Evolutionary conservation across 2,888 invertebrate species (phyloP).

Genomic region (Ophion obscuratus): DNA sequence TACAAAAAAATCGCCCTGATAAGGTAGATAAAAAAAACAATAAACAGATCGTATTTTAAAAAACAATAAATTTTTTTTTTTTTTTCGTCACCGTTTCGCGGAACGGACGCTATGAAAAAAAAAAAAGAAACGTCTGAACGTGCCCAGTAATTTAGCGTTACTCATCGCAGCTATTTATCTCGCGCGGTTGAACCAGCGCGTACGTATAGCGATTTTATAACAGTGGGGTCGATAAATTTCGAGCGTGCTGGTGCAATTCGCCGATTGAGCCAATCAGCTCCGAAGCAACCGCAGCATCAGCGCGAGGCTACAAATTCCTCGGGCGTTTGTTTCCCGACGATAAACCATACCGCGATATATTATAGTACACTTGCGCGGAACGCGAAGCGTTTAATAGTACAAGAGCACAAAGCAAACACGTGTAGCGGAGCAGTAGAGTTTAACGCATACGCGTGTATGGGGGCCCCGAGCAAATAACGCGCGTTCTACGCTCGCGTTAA

Average conservation of each 20-base stretch:
- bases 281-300: not conserved
- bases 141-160: no score
- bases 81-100: no score
- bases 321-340: constrained; percentile 26
- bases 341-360: constrained; percentile 28
- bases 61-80: no score
- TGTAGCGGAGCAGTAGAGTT: constrained; percentile 16
- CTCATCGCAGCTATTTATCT: not conserved
- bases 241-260: not conserved
- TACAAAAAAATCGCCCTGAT: no score
- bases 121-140: no score
- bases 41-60: no score
- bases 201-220: not conserved
- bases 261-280: constrained; percentile 11
- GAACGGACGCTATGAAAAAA: no score
- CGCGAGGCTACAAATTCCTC: constrained; percentile 24
- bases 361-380: not conserved
- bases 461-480: constrained; percentile 27
- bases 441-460: not conserved
- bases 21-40: no score
- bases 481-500: constrained; percentile 26
- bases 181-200: not conserved
- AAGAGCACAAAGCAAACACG: constrained; percentile 38
- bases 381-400: constrained; percentile 27
- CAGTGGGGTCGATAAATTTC: not conserved